Base-by-base conservation (phyloP, 2,797 vertebrate species). In the Pangasius macronema region DNA sequence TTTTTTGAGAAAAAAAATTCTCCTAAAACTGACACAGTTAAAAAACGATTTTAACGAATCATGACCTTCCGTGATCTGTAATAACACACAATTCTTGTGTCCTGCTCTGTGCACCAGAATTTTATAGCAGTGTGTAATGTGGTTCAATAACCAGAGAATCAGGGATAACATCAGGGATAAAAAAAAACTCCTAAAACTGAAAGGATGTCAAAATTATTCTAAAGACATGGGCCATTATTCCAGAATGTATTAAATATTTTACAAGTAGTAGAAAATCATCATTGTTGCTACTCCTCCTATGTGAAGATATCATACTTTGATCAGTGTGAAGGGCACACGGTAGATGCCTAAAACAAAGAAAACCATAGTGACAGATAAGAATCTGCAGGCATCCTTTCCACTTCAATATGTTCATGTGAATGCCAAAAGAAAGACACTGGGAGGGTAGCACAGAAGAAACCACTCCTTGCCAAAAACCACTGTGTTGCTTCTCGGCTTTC, bases 221-320 rank as follows among this genome's bases (percentile, higher is more conserved):
- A 42, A 81, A 61, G 77, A 81, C 33, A 81, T 61, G 77, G 22
- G 36, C 55, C 53, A 16, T 81, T 81, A 61, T 10, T 59, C 36
- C 55, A 82, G 36, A 63, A 63, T 82, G 57, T 82, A 80, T 24
- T 80, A 57, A 57, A 80, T 80, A 59, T 80, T 80, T 59, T 27
- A n/a, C 36, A 82, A 61, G 36, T n/a, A 2, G 57, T 42, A 42
- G 39, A 46, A 82, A 82, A 46, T 82, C 7, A 39, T 81, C 33
- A 61, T 24, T 22, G 30, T 13, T 59, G 30, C 53, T 36, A 39
- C 79, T 46, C 22, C 36, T 82, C 18, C 22, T 61, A 16, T 63
- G 24, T 46, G 36, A 42, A 11, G 20, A n/a, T 24, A 61, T 63
- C 53, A 80, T 36, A 39, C 33, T 59, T 11, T 80, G 55, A 80